These are phyloP conservation scores for Spinus pinus DNA, from an alignment of 2,797 vertebrate species.

Conservation along the genomic window DNA sequence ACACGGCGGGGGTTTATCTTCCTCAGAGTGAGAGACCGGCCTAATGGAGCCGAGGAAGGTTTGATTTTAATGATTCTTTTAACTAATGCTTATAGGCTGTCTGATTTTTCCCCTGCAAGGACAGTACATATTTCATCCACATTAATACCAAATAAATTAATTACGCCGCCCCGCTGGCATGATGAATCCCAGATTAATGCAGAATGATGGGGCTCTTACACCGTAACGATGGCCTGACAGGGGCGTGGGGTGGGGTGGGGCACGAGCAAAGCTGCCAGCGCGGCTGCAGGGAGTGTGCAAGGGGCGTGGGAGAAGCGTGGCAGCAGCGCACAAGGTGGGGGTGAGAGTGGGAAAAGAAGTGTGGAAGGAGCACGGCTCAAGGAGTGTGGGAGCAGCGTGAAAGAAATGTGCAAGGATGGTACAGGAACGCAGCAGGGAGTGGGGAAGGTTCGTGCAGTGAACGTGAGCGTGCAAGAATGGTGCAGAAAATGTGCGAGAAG, in stretches of 20 bases:
- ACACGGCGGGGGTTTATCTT: conserved; percentile 75
- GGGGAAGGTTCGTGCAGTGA: not conserved
- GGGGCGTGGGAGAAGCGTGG: fast-evolving
- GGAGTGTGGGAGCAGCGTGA: not conserved
- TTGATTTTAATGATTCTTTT: conserved; percentile 81
- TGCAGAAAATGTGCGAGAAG: not conserved
- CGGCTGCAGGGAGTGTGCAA: fast-evolving
- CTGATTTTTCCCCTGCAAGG: conserved; percentile 74
- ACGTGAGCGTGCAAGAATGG: fast-evolving
- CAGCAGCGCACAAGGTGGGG: not conserved
- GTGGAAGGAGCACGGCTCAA: not conserved
- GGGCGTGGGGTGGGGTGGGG: not conserved
- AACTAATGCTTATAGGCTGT: conserved; percentile 77
- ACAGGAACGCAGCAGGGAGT: not conserved
- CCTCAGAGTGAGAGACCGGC: conserved; percentile 68
- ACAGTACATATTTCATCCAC: conserved; percentile 79
- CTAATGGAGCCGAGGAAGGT: conserved; percentile 75
- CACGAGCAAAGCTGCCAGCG: fast-evolving
- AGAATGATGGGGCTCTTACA: conserved; percentile 68
- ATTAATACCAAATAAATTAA: conserved; percentile 82
- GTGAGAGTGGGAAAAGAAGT: too few relatives aligned
- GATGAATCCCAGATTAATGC: conserved; percentile 77
- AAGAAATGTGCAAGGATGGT: not conserved
- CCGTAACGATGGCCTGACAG: conserved; percentile 20
- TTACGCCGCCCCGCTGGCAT: conserved; percentile 61